phyloP scores from a whole-genome alignment of 2,888 invertebrate species.

The Shargacucullia verbasci region DNA sequence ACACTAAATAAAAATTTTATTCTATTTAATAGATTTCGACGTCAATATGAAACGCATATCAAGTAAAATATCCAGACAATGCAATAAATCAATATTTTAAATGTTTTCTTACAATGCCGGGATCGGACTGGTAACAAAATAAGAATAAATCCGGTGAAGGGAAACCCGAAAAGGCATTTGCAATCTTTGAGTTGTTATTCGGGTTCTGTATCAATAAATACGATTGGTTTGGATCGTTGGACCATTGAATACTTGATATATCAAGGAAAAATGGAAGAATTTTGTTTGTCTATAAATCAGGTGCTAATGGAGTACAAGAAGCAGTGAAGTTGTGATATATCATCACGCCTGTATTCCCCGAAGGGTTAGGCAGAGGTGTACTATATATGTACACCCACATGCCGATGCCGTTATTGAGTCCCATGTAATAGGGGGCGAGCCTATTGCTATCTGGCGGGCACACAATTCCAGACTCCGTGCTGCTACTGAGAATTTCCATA shows the following conservation, averaged over 20 bases:
- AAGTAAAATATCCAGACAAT: conserved; percentile 7
- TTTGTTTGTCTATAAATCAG: conserved; percentile 9
- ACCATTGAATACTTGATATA: not conserved
- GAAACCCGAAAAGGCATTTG: conserved; percentile 11
- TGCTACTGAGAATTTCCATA: too few relatives aligned
- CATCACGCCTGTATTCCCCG: too few relatives aligned
- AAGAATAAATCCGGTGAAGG: conserved; percentile 20
- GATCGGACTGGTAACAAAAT: conserved; percentile 15
- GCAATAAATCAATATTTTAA: conserved; percentile 21
- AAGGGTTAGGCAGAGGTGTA: too few relatives aligned
- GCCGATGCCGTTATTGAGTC: too few relatives aligned
- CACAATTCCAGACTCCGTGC: too few relatives aligned
- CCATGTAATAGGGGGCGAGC: too few relatives aligned
- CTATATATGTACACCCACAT: too few relatives aligned
- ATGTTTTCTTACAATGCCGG: not conserved
- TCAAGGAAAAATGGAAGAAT: conserved; percentile 3
- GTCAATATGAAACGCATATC: too few relatives aligned
- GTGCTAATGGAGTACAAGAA: not conserved
- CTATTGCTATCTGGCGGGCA: too few relatives aligned
- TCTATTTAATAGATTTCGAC: too few relatives aligned
- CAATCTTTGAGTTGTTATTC: conserved; percentile 8
- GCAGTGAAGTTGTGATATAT: conserved; percentile 2
- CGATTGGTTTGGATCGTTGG: not conserved
- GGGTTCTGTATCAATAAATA: conserved; percentile 7
- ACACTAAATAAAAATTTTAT: too few relatives aligned